Percentiles rank a stretch among this genome's conserved stretches.
Conservation (phyloP, 2,113 vertebrate species). For the Pelmatolapia mariae region DNA sequence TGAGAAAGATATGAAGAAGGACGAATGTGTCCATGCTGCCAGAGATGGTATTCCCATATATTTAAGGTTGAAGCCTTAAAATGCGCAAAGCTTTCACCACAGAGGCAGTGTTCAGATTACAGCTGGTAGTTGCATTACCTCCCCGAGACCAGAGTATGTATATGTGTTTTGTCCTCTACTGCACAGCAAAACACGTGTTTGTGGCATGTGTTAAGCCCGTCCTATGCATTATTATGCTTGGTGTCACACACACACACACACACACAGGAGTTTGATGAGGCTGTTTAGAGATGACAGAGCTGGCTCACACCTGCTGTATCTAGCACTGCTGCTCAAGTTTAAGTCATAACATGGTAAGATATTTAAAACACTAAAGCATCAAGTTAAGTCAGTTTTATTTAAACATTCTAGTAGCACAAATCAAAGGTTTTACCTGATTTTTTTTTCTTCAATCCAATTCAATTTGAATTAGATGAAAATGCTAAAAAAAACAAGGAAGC, state of each 20-base stretch:
- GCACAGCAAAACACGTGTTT: neutral
- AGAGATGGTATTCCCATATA: neutral
- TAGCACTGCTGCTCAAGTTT: neutral
- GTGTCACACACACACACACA: neutral
- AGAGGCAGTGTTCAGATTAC: neutral
- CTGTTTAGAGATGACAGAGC: neutral
- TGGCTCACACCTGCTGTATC: neutral
- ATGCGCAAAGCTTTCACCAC: neutral
- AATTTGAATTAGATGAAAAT: neutral
- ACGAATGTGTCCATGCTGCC: neutral
- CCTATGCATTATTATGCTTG: neutral
- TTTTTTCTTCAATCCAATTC: neutral
- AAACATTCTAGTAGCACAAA: neutral
- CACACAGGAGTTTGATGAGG: neutral
- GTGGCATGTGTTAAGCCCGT: slow-evolving; percentile 3
- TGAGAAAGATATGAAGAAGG: neutral
- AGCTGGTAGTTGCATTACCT: neutral
- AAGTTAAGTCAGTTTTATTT: neutral
- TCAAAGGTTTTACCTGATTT: neutral
- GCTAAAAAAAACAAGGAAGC: neutral
- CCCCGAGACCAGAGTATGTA: neutral
- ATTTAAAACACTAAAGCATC: neutral
- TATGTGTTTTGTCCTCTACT: neutral
- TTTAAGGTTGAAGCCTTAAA: neutral
- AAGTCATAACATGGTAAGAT: neutral